Conservation (phyloP, 2,888 invertebrate genomes). For the Thereva unica region DNA sequence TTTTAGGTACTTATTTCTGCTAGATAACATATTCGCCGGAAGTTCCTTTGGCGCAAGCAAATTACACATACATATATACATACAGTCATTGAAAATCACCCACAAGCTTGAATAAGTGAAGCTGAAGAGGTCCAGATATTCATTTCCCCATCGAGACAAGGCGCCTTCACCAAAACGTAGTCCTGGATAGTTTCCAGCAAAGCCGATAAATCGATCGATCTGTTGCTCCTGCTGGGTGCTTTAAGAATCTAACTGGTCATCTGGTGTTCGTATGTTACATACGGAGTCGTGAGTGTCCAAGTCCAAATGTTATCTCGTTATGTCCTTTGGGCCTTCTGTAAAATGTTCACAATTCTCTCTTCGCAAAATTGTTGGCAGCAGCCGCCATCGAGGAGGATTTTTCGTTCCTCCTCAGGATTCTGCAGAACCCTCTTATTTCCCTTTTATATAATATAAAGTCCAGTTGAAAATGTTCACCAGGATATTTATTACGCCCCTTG, state of each 20-base stretch:
- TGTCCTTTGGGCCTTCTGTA: background rate
- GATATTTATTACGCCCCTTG: conserved; percentile 33
- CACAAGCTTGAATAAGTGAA: too few species aligned
- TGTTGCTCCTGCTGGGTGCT: conserved; percentile 32
- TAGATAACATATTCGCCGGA: too few species aligned
- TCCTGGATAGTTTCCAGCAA: conserved; percentile 31
- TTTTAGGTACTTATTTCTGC: too few species aligned
- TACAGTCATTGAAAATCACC: too few species aligned
- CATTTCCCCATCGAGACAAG: too few species aligned
- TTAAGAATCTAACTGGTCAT: conserved; percentile 6
- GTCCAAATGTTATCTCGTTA: conserved; percentile 6
- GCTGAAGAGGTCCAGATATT: too few species aligned
- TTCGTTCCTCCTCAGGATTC: conserved; percentile 4
- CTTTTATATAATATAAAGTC: conserved; percentile 19
- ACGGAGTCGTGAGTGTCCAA: background rate
- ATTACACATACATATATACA: too few species aligned
- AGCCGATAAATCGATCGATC: conserved; percentile 41
- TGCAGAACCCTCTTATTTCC: conserved; percentile 1
- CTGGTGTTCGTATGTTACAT: conserved; percentile 3
- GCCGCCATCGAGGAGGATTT: background rate
- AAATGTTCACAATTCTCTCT: conserved; percentile 4
- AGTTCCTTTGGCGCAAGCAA: too few species aligned
- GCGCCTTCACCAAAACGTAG: background rate
- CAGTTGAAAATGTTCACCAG: conserved; percentile 18
- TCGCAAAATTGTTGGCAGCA: too few species aligned